Evolutionary conservation across 2,888 invertebrate genomes (phyloP).

Genomic region (Notocelia uddmanniana): DNA sequence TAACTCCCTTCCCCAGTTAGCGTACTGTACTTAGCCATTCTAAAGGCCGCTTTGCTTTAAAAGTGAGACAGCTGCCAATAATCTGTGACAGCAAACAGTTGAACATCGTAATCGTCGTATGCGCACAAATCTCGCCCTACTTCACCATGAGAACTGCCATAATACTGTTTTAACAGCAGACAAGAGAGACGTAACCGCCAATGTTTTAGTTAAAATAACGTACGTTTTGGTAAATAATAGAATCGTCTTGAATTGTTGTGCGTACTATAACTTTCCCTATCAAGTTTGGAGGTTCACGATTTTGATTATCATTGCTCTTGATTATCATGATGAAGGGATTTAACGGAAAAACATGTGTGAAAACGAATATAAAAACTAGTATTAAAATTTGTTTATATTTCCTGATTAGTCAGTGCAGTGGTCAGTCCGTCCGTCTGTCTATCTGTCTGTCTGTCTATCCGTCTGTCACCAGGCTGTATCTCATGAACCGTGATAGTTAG

Average conservation of each 20-base stretch:
- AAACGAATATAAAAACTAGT: too few relatives aligned
- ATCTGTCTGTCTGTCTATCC: too few relatives aligned
- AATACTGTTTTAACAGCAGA: too few relatives aligned
- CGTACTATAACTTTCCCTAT: background rate
- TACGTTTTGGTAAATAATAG: background rate
- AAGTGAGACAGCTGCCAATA: constrained; percentile 12
- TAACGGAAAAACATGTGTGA: background rate
- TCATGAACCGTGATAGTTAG: too few relatives aligned
- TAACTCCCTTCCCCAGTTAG: too few relatives aligned
- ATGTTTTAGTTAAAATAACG: background rate
- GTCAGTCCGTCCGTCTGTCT: too few relatives aligned
- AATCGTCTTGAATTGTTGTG: background rate
- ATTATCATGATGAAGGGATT: background rate
- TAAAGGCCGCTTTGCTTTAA: background rate
- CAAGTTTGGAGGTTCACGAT: background rate
- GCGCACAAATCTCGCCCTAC: constrained; percentile 37
- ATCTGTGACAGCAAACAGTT: background rate
- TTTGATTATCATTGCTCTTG: background rate
- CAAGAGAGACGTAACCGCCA: background rate
- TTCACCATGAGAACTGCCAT: constrained; percentile 2
- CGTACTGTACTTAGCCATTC: too few relatives aligned
- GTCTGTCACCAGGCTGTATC: too few relatives aligned
- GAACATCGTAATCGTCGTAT: constrained; percentile 31
- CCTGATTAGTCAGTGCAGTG: too few relatives aligned
- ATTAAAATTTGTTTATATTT: too few relatives aligned